phyloP scores from a whole-genome alignment of 2,113 vertebrate species.

The Potamarius usumacintae region DNA sequence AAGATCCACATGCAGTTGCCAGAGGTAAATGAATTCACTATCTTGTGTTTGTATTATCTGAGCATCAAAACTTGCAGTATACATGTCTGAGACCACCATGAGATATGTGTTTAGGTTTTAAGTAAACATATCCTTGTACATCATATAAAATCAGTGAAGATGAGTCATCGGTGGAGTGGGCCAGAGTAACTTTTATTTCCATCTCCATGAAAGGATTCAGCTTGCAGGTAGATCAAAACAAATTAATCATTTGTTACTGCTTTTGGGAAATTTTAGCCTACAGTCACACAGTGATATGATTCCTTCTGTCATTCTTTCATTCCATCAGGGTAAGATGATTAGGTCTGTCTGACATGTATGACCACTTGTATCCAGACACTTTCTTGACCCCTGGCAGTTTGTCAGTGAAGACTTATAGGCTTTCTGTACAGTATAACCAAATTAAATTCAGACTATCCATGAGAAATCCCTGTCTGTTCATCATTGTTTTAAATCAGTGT shows the following conservation, averaged over 20 bases:
- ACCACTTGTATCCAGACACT: constrained; percentile 28
- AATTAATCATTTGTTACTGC: constrained; percentile 44
- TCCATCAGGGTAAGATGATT: constrained; percentile 25
- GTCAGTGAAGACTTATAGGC: neutral
- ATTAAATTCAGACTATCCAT: neutral
- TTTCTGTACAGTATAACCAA: neutral
- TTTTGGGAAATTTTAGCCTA: constrained; percentile 35
- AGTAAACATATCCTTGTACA: constrained; percentile 17
- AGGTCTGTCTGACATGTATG: constrained; percentile 29
- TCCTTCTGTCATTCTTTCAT: constrained; percentile 42
- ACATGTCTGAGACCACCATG: constrained; percentile 18
- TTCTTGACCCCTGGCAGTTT: constrained; percentile 24
- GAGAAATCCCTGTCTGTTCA: neutral
- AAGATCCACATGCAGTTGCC: neutral
- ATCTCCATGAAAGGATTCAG: constrained; percentile 31
- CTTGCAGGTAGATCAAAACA: constrained; percentile 52
- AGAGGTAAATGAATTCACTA: neutral
- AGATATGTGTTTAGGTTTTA: constrained; percentile 2
- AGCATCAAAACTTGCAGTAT: neutral
- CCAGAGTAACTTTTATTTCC: constrained; percentile 33
- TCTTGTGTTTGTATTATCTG: neutral
- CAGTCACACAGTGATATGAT: constrained; percentile 48
- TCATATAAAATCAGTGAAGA: constrained; percentile 30
- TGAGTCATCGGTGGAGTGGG: constrained; percentile 17
- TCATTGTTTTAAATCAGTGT: constrained; percentile 1